Percentiles rank a stretch among this genome's conserved stretches.
Conservation (phyloP, 2,888 invertebrate species). For the Sericinus montela region DNA sequence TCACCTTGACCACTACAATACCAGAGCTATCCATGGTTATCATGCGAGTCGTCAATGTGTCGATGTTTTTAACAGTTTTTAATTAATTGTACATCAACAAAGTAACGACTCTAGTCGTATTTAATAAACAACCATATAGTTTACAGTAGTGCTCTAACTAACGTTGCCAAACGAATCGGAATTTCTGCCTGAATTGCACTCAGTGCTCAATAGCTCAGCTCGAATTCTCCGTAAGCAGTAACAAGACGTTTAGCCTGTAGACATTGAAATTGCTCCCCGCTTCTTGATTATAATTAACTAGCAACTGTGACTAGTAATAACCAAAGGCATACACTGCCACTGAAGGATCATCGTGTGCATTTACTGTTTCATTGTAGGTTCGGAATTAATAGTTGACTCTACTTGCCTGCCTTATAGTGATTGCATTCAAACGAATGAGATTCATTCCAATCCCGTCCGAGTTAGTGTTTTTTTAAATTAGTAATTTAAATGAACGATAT, state of each 20-base stretch:
- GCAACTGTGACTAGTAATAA: slow-evolving; percentile 43
- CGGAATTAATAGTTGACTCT: not conserved
- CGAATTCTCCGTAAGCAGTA: slow-evolving; percentile 26
- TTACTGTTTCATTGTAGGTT: slow-evolving; percentile 18
- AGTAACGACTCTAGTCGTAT: not conserved
- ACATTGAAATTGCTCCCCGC: slow-evolving; percentile 54
- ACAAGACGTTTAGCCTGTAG: slow-evolving; percentile 46
- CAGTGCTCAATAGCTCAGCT: slow-evolving; percentile 20
- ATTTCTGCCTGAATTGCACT: slow-evolving; percentile 19
- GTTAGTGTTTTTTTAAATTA: too few species aligned
- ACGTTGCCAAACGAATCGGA: slow-evolving; percentile 15
- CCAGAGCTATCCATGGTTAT: too few species aligned
- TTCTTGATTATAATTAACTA: slow-evolving; percentile 61
- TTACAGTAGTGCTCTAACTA: not conserved
- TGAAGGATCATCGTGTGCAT: slow-evolving; percentile 43
- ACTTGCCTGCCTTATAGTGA: too few species aligned
- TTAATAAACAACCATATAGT: not conserved
- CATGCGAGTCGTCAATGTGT: too few species aligned
- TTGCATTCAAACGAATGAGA: too few species aligned
- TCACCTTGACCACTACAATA: too few species aligned
- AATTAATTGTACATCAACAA: not conserved
- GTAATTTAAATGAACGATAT: too few species aligned
- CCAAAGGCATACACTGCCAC: slow-evolving; percentile 42
- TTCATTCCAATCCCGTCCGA: too few species aligned
- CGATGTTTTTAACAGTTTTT: too few species aligned